Evolutionary conservation across 92 coral and sea anemone species (phyloP), one percentile per base, ranked within the genome.

Genomic region (Umimayanthus kanabou): DNA sequence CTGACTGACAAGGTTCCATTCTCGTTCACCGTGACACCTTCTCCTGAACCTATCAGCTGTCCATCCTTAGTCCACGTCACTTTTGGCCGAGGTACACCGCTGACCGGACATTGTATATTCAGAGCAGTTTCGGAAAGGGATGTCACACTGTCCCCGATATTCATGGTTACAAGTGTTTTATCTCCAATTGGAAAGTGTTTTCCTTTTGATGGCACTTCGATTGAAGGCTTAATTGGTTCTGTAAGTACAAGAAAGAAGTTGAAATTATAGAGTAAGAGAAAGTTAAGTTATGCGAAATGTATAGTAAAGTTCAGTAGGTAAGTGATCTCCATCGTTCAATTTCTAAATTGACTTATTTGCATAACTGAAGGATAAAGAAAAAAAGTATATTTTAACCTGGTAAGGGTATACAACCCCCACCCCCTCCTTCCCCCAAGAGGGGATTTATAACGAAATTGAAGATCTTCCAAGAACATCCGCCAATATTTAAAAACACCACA

Each of bases 81-180:
- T 23, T 76, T 43, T 18, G 93, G 93, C 18, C 80, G 69, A 8
- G 93, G 93, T 47, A 81, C 76, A 47, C 93, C 93, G 88, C 90
- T 90, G 80, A 82, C 84, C 50, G 85, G 85, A 39, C 93, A 90
- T 64, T 39, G 50, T 37, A 90, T 87, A 58, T 23, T 76, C 42
- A 90, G 70, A 23, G 45, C 74, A 6, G 90, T 81, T 30, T 82
- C 93, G n/a, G 93, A 79, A 43, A 90, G 42, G 26, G 93, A 86
- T 39, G 90, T 90, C 29, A 87, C 61, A 40, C 76, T 80, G 74
- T 87, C 93, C 28, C 93, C 93, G 16, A 76, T 70, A 23, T 77
- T 87, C 71, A 90, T 71, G 57, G 23, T 22, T 28, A 90, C 29
- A 13, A 70, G 85, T 61, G 40, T 82, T 40, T 73, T 85, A 9